Conservation (phyloP, 2,888 invertebrate species). For the Toxonevra muliebris region DNA sequence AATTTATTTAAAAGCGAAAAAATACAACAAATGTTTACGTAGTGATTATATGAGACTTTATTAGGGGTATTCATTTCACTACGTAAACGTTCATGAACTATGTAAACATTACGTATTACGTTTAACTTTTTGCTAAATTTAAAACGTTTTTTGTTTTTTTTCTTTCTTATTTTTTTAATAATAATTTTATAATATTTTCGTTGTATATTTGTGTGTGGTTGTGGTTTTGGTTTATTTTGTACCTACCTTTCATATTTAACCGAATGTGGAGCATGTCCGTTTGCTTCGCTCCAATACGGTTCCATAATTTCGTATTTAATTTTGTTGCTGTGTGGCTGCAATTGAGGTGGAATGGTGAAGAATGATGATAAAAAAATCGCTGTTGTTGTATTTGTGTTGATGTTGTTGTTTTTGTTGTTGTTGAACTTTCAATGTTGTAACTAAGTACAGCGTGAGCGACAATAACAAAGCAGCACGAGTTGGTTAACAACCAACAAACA, state of each 20-base stretch:
- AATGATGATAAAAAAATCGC: slow-evolving; percentile 34
- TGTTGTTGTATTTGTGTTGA: slow-evolving; percentile 31
- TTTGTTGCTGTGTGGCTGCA: slow-evolving; percentile 42
- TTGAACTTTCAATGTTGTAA: slow-evolving; percentile 23
- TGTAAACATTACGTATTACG: too few relatives aligned
- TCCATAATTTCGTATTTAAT: slow-evolving; percentile 55
- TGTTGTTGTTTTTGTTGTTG: slow-evolving; percentile 26
- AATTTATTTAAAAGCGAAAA: too few relatives aligned
- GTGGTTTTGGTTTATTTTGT: slow-evolving; percentile 22
- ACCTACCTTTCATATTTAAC: slow-evolving; percentile 66
- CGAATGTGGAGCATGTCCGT: slow-evolving; percentile 65
- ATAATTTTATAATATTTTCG: background rate
- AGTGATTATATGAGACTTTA: too few relatives aligned
- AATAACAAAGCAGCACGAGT: background rate
- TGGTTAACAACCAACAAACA: background rate
- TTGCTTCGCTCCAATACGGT: slow-evolving; percentile 63
- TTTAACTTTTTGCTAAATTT: too few relatives aligned
- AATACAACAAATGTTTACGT: too few relatives aligned
- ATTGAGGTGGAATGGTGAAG: slow-evolving; percentile 59
- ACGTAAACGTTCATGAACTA: too few relatives aligned
- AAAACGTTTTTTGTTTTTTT: background rate
- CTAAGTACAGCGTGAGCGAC: background rate
- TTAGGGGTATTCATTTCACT: too few relatives aligned
- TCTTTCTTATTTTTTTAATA: background rate
- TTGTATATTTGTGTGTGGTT: background rate